Conservation (phyloP, 2,888 invertebrate genomes). For the Hyppa rectilinea region DNA sequence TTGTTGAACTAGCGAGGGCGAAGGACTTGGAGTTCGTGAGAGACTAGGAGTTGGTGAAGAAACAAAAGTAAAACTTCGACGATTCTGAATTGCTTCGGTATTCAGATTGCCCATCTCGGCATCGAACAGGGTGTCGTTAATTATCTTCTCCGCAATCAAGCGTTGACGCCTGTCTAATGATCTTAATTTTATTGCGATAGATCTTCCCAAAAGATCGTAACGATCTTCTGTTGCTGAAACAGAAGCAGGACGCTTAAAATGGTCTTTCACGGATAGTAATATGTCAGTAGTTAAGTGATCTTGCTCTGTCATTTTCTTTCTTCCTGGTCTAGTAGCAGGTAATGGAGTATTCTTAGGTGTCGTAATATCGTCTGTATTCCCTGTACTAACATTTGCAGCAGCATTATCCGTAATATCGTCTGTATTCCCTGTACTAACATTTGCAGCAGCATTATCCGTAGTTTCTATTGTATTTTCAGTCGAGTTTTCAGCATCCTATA, state of each 20-base stretch:
- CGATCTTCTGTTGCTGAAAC: slow-evolving; percentile 1
- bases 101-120: slow-evolving; percentile 40
- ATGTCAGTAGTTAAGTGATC: slow-evolving; percentile 3
- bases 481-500: slow-evolving; percentile 1
- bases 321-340: neutral
- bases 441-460: too few relatives aligned
- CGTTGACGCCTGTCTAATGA: slow-evolving; percentile 11
- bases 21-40: neutral
- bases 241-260: slow-evolving; percentile 4
- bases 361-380: neutral
- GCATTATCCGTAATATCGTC: too few relatives aligned
- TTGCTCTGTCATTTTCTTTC: neutral
- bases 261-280: neutral
- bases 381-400: too few relatives aligned
- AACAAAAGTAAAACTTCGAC: neutral
- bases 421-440: too few relatives aligned
- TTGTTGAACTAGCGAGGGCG: neutral
- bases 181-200: slow-evolving; percentile 2
- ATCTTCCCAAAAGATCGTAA: slow-evolving; percentile 12
- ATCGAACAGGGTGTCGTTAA: slow-evolving; percentile 56
- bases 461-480: too few relatives aligned
- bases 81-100: neutral
- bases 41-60: neutral
- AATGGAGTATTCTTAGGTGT: neutral
- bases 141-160: slow-evolving; percentile 55